Conservation (phyloP, 92 coral and sea anemone species). For the Phymanthus crucifer region DNA sequence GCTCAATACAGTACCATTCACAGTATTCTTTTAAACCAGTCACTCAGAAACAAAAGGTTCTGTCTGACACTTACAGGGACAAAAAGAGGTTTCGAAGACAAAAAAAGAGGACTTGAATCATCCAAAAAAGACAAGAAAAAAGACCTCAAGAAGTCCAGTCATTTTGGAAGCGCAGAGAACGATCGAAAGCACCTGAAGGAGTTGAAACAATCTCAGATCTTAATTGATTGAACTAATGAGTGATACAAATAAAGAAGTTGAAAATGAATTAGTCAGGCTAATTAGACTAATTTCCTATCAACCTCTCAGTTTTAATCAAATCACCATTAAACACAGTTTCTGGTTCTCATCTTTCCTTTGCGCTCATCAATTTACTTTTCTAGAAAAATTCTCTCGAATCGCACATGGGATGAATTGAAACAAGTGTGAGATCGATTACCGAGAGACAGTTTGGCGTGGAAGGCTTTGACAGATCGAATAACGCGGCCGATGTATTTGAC, state of each 20-base stretch:
- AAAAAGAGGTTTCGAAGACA: neutral
- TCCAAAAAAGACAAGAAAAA: neutral
- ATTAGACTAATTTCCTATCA: conserved; percentile 29
- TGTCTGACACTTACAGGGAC: neutral
- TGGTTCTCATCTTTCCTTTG: conserved; percentile 11
- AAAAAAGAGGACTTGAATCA: neutral
- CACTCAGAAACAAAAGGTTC: conserved; percentile 5
- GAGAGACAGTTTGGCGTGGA: conserved; percentile 14
- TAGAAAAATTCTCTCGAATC: conserved; percentile 2
- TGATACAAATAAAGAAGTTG: conserved; percentile 19
- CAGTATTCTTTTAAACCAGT: conserved; percentile 5
- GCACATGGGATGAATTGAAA: neutral
- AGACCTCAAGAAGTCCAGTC: neutral
- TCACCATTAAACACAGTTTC: conserved; percentile 23
- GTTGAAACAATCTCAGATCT: neutral
- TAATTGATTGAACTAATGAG: conserved; percentile 21
- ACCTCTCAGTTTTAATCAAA: conserved; percentile 19
- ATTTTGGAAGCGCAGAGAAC: neutral
- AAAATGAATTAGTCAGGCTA: conserved; percentile 32
- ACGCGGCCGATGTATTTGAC: conserved; percentile 12
- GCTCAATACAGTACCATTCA: conserved; percentile 16
- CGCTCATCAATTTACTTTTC: neutral
- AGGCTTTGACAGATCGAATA: conserved; percentile 25
- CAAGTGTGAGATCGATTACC: conserved; percentile 7
- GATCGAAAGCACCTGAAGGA: neutral